phyloP scores from a whole-genome alignment of 2,797 vertebrate genomes.

The Sebastes diploproa region DNA sequence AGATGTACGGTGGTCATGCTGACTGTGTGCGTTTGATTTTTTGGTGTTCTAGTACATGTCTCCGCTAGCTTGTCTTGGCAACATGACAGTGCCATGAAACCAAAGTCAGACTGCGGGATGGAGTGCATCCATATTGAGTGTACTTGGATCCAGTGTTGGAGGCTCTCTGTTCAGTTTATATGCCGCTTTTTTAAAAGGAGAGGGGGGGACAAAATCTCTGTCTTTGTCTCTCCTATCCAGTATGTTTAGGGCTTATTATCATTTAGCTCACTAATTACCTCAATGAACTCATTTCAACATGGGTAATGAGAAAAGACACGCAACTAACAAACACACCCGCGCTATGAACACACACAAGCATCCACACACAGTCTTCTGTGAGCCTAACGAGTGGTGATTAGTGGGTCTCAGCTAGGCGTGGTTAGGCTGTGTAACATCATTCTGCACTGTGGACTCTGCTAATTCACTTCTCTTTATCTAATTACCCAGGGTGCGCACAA shows the following conservation, averaged over 20 bases:
- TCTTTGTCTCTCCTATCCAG: constrained; percentile 6
- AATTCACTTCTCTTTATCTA: constrained; percentile 93
- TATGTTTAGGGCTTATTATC: constrained; percentile 57
- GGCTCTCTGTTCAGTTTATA: constrained; percentile 1
- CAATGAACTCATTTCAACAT: constrained; percentile 67
- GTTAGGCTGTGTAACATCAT: constrained; percentile 85
- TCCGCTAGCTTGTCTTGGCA: constrained; percentile 41
- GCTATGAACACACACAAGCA: constrained; percentile 45
- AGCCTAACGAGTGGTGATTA: constrained; percentile 93
- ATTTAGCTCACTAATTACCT: constrained; percentile 73
- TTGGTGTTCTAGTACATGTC: constrained; percentile 44
- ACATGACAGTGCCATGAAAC: constrained; percentile 18
- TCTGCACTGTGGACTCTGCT: constrained; percentile 89
- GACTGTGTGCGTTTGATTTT: constrained; percentile 56
- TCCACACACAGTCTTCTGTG: constrained; percentile 52
- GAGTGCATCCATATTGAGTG: background rate
- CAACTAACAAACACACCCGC: constrained; percentile 29
- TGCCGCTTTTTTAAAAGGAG: background rate
- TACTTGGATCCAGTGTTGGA: background rate
- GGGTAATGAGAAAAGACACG: constrained; percentile 54
- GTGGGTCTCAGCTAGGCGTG: constrained; percentile 85
- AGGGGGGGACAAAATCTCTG: background rate
- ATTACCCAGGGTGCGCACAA: constrained; percentile 87
- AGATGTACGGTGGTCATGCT: constrained; percentile 47
- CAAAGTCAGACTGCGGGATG: constrained; percentile 22